A percentile compares a stretch with the other conserved stretches of the same genome.
Evolutionary conservation across 1,140 invertebrate genomes (phyloP).

Genomic region (Portunus trituberculatus): DNA sequence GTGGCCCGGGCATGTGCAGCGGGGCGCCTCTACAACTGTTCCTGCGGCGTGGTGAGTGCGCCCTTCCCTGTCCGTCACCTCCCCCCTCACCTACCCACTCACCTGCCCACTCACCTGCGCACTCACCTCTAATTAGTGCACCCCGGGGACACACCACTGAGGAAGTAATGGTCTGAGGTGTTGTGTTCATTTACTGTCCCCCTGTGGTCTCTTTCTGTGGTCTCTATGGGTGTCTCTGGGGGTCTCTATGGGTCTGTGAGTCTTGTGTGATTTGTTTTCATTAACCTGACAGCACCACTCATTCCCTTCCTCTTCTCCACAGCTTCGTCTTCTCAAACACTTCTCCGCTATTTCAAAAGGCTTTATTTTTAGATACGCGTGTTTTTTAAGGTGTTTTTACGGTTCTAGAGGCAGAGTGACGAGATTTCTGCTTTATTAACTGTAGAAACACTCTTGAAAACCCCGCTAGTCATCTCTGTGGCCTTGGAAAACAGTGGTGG

Average conservation of each 20-base stretch:
- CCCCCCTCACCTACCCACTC: not conserved
- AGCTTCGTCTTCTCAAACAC: not conserved
- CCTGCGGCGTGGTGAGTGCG: slow-evolving; percentile 85
- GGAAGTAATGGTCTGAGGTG: not conserved
- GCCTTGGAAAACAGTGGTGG: no score
- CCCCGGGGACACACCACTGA: not conserved
- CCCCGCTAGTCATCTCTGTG: no score
- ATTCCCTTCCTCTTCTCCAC: not conserved
- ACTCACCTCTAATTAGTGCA: not conserved
- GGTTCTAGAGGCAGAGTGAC: no score
- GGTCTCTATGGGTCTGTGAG: not conserved
- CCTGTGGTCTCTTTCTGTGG: no score
- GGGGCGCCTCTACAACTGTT: slow-evolving; percentile 96
- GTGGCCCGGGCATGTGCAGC: slow-evolving; percentile 96
- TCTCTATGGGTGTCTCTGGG: not conserved
- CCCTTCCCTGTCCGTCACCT: not conserved
- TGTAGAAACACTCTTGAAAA: no score
- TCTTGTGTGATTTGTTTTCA: no score
- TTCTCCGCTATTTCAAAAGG: no score
- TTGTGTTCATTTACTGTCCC: no score
- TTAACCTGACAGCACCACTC: no score
- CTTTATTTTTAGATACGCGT: no score
- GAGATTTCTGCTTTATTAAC: no score
- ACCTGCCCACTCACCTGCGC: not conserved
- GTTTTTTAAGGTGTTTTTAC: no score